A percentile compares a stretch with the other conserved stretches of the same genome.
Conservation (phyloP, 2,888 invertebrate genomes). For the Andricus quercusramuli region DNA sequence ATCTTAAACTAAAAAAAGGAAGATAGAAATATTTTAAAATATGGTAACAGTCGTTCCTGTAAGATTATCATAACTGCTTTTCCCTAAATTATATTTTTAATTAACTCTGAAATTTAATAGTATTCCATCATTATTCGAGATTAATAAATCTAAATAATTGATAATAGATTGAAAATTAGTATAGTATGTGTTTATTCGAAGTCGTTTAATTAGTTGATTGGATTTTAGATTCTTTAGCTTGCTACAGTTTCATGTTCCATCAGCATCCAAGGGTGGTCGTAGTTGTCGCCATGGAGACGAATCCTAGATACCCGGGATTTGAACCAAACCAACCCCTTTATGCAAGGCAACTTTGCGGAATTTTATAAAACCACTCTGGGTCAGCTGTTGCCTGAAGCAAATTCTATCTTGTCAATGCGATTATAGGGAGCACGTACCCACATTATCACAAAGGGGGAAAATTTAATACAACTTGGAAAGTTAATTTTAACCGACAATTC, state of each 20-base stretch:
- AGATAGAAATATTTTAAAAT: no score
- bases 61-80: no score
- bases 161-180: not conserved
- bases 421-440: not conserved
- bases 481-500: not conserved
- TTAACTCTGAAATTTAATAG: no score
- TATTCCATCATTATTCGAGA: no score
- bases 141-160: not conserved
- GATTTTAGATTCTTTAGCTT: conserved; percentile 35
- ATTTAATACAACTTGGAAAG: not conserved
- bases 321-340: conserved; percentile 42
- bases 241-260: conserved; percentile 33
- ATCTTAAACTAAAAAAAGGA: no score
- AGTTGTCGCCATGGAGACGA: conserved; percentile 62
- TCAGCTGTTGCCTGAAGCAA: not conserved
- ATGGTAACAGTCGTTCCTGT: no score
- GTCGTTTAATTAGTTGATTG: conserved; percentile 10
- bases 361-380: conserved; percentile 7
- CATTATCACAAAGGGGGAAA: not conserved
- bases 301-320: conserved; percentile 65
- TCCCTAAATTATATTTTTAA: no score
- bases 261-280: conserved; percentile 38
- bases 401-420: not conserved
- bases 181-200: not conserved
- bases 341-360: conserved; percentile 25